Conservation (phyloP, 2,113 vertebrate genomes). For the Chitala chitala region DNA sequence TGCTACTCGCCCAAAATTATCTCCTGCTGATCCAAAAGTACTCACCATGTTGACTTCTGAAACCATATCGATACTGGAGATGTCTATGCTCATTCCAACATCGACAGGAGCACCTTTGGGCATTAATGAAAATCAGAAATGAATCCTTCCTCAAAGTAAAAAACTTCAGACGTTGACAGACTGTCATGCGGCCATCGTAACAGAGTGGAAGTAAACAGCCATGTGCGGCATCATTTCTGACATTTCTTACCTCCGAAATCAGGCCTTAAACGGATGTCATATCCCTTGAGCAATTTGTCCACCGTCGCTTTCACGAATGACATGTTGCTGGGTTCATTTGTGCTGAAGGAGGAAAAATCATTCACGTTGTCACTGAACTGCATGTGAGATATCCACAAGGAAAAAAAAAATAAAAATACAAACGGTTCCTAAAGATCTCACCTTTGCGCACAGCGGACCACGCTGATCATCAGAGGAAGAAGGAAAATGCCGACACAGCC, state of each 20-base stretch:
- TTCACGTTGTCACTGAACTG: conserved; percentile 21
- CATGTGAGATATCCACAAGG: neutral
- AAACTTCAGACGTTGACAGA: neutral
- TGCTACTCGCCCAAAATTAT: neutral
- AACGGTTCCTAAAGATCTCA: conserved; percentile 49
- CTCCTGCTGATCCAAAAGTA: conserved; percentile 40
- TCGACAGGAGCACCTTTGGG: conserved; percentile 80
- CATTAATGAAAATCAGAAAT: conserved; percentile 24
- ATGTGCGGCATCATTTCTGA: too few relatives aligned
- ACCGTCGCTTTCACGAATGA: conserved; percentile 82
- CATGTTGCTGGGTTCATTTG: conserved; percentile 79
- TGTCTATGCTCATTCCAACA: conserved; percentile 88
- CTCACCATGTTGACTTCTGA: conserved; percentile 96
- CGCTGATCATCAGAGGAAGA: conserved; percentile 64
- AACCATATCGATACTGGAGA: conserved; percentile 89
- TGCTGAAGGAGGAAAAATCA: conserved; percentile 55
- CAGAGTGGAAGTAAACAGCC: neutral
- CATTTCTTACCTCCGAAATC: conserved; percentile 77
- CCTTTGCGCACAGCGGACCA: conserved; percentile 75
- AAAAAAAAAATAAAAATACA: neutral
- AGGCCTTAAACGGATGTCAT: conserved; percentile 79
- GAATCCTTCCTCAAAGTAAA: conserved; percentile 1
- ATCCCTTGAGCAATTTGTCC: conserved; percentile 79
- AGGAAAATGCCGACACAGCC: conserved; percentile 57
- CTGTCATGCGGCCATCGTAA: neutral